Evolutionary conservation across 2,888 invertebrate species (phyloP).

Genomic region (Epirrhoe tristata): DNA sequence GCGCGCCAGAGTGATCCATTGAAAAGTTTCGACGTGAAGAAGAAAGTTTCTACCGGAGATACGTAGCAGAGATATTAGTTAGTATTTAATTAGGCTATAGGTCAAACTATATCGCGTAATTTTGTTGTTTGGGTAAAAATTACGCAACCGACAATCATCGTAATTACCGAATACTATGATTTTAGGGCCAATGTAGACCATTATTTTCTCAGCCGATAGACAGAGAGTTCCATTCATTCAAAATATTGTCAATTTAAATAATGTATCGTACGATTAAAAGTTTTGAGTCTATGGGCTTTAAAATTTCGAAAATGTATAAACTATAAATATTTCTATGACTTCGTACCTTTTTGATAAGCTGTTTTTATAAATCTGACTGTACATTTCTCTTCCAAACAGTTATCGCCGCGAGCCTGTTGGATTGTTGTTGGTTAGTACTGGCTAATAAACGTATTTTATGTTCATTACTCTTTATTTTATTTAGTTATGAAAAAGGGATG

Average conservation of each 20-base stretch:
- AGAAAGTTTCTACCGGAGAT: conserved; percentile 65
- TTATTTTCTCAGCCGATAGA: too few relatives aligned
- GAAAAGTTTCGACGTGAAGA: conserved; percentile 87
- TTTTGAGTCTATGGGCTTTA: too few relatives aligned
- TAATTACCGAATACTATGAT: background rate
- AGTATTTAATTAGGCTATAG: conserved; percentile 53
- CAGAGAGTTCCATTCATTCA: too few relatives aligned
- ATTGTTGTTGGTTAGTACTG: conserved; percentile 62
- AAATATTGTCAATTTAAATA: too few relatives aligned
- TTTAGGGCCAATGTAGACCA: too few relatives aligned
- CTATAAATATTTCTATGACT: background rate
- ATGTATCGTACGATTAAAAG: too few relatives aligned
- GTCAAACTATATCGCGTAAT: background rate
- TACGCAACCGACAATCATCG: background rate
- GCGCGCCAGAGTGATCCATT: conserved; percentile 88
- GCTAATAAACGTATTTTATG: conserved; percentile 40
- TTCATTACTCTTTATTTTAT: conserved; percentile 38
- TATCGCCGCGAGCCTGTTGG: conserved; percentile 44
- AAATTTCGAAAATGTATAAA: background rate
- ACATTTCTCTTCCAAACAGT: conserved; percentile 59
- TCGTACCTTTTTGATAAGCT: background rate
- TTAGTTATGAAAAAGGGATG: background rate
- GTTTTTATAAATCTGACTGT: conserved; percentile 47
- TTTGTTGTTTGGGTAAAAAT: background rate
- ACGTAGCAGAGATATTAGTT: conserved; percentile 65